These are phyloP conservation scores for Asbolus verrucosus DNA, from an alignment of 1,140 invertebrate species.

Conservation along the genomic window DNA sequence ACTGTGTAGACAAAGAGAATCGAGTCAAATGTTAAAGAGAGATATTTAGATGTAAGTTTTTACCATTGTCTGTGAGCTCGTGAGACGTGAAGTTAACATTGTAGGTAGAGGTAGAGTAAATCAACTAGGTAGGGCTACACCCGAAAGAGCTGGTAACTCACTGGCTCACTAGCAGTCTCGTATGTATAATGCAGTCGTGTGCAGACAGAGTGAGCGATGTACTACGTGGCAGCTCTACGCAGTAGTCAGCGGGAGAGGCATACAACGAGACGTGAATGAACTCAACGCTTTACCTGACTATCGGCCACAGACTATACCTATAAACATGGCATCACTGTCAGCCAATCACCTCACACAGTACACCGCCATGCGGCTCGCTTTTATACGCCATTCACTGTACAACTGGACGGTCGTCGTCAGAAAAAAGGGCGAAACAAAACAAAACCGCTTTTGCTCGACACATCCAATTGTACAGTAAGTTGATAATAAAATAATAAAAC, in stretches of 20 bases:
- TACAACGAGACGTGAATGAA: slow-evolving; percentile 61
- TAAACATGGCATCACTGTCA: slow-evolving; percentile 64
- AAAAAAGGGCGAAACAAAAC: slow-evolving; percentile 36
- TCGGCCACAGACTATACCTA: slow-evolving; percentile 65
- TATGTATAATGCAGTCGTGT: slow-evolving; percentile 56
- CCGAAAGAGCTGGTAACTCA: slow-evolving; percentile 59
- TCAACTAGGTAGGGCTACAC: slow-evolving; percentile 58
- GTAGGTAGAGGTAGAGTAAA: slow-evolving; percentile 59
- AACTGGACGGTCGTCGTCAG: slow-evolving; percentile 33
- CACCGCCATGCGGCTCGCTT: slow-evolving; percentile 31
- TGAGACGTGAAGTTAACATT: slow-evolving; percentile 61
- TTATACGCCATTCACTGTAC: slow-evolving; percentile 42
- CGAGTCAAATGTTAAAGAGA: slow-evolving; percentile 51
- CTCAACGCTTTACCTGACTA: slow-evolving; percentile 63
- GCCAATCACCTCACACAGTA: slow-evolving; percentile 55
- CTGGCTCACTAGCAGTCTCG: slow-evolving; percentile 55
- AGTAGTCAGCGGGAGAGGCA: slow-evolving; percentile 57
- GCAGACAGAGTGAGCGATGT: slow-evolving; percentile 59
- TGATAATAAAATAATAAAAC: slow-evolving; percentile 32
- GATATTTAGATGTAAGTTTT: slow-evolving; percentile 54
- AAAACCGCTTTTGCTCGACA: slow-evolving; percentile 23
- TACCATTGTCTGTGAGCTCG: slow-evolving; percentile 63
- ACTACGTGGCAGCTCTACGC: slow-evolving; percentile 60
- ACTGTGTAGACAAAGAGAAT: slow-evolving; percentile 48
- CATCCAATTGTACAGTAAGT: slow-evolving; percentile 46